Percentiles rank a stretch among this genome's conserved stretches.
Evolutionary conservation across 2,888 invertebrate genomes (phyloP).

Genomic region (Petrolisthes manimaculis): DNA sequence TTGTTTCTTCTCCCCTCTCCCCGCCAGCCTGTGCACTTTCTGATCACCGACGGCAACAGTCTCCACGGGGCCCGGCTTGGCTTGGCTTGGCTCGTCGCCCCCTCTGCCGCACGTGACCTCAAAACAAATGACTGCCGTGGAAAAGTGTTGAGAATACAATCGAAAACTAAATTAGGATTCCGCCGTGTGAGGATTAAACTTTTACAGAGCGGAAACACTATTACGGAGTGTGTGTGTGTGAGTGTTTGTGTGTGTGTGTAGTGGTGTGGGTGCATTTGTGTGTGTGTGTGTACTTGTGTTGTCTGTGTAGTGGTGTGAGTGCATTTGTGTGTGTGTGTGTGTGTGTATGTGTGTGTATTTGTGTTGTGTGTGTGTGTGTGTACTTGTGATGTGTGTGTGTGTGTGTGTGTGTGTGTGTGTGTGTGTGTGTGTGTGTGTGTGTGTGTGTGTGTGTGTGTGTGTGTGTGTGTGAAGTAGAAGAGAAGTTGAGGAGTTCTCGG

Average conservation of each 20-base stretch:
- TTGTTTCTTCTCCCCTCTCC: too few relatives aligned
- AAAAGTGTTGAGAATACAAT: too few relatives aligned
- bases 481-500: neutral
- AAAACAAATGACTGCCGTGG: too few relatives aligned
- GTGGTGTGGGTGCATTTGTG: neutral
- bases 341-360: neutral
- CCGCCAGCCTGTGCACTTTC: too few relatives aligned
- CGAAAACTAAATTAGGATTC: too few relatives aligned
- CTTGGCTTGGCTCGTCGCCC: too few relatives aligned
- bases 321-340: neutral
- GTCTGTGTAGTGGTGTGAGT: neutral
- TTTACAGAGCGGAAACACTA: too few relatives aligned
- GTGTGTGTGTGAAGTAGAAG: neutral
- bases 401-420: neutral
- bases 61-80: too few relatives aligned
- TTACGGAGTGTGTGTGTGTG: neutral
- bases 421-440: neutral
- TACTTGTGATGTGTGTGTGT: neutral
- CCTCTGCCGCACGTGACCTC: too few relatives aligned
- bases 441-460: constrained; percentile 1
- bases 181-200: too few relatives aligned
- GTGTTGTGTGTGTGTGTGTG: neutral
- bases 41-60: too few relatives aligned
- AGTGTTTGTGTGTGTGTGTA: neutral
- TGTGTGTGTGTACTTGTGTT: neutral